Percentiles rank a stretch among this genome's conserved stretches.
Conservation (phyloP, 2,797 vertebrate genomes). For the Phrynocephalus guinanensis region DNA sequence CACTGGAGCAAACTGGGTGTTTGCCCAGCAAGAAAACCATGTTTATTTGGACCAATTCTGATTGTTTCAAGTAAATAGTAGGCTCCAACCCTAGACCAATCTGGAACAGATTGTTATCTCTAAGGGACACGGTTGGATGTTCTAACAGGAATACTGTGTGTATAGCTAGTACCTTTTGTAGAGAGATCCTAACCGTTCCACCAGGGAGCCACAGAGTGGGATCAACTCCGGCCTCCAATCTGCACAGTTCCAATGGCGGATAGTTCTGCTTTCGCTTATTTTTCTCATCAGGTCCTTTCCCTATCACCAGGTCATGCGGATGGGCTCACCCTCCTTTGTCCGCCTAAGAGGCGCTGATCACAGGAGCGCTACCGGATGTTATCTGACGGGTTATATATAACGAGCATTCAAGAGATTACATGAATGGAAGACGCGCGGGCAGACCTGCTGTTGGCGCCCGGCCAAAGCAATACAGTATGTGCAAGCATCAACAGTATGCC, state of each 20-base stretch:
- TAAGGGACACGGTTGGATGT: too few species aligned
- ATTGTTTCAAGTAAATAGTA: too few species aligned
- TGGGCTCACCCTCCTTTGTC: neutral
- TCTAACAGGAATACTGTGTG: too few species aligned
- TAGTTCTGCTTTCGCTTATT: neutral
- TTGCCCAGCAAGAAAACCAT: too few species aligned
- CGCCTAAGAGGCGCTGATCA: neutral
- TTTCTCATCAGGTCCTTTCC: neutral
- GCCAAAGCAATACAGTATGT: neutral
- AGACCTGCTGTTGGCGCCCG: neutral
- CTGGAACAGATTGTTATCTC: too few species aligned
- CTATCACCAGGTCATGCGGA: neutral
- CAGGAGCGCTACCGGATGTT: constrained; percentile 1
- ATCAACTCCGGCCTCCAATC: neutral
- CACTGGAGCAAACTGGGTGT: too few species aligned
- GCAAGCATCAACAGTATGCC: neutral
- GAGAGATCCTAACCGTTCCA: too few species aligned
- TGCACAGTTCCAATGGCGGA: neutral
- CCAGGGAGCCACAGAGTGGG: too few species aligned
- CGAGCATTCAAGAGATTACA: constrained; percentile 3
- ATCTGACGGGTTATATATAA: neutral
- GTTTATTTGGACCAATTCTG: too few species aligned
- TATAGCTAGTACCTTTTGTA: too few species aligned
- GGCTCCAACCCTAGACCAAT: too few species aligned
- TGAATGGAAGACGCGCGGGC: neutral